A percentile compares a stretch with the other conserved stretches of the same genome.
Conservation (phyloP, 2,888 invertebrate genomes). For the Spilarctia lutea region DNA sequence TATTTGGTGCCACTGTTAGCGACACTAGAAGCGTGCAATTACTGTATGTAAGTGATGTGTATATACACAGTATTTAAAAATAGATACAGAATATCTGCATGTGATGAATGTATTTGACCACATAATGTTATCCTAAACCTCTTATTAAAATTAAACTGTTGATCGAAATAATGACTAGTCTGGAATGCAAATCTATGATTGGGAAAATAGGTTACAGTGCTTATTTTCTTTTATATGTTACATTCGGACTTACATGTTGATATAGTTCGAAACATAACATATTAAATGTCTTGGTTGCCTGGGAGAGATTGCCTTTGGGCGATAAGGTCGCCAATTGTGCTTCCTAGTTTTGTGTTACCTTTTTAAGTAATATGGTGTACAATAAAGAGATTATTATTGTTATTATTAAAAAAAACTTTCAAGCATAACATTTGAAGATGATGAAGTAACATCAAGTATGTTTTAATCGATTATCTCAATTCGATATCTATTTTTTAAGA, state of each 20-base stretch:
- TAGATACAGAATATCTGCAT: neutral
- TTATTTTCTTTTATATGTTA: no score
- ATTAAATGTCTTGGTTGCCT: no score
- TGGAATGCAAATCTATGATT: neutral
- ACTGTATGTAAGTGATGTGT: neutral
- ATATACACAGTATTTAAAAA: neutral
- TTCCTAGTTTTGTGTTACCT: no score
- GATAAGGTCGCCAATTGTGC: no score
- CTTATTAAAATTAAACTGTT: neutral
- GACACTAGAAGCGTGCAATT: conserved; percentile 11
- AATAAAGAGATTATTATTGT: no score
- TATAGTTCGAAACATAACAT: no score
- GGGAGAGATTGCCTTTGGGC: no score
- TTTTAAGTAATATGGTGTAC: no score
- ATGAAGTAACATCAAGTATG: neutral
- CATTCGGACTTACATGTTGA: neutral
- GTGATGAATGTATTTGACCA: neutral
- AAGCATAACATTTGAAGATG: neutral
- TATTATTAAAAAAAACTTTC: no score
- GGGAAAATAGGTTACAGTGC: no score
- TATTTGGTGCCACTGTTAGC: conserved; percentile 32
- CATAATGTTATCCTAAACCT: neutral
- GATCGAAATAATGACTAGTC: neutral
- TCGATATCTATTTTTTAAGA: no score
- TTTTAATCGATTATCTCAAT: no score